These are phyloP conservation scores for Pteronura brasiliensis DNA, from an alignment of 2,113 vertebrate species.

Conservation along the genomic window DNA sequence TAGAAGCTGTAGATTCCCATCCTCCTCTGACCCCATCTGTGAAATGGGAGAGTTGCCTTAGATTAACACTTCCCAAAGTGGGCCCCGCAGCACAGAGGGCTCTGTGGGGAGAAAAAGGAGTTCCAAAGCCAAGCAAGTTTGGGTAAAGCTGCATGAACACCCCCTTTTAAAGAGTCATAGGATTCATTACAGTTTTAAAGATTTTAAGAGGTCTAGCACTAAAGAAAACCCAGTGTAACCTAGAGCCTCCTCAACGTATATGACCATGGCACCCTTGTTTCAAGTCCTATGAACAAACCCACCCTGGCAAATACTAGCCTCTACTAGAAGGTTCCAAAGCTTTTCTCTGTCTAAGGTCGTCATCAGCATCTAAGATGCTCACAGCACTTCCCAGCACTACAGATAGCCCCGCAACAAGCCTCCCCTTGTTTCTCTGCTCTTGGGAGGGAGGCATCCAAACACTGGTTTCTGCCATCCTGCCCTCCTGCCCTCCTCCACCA, in stretches of 20 bases:
- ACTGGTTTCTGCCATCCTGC: not conserved
- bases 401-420: not conserved
- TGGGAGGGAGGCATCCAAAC: not conserved
- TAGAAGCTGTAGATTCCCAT: not conserved
- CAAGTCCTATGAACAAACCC: not conserved
- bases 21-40: not conserved
- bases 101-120: not conserved
- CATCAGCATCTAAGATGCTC: not conserved
- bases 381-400: not conserved
- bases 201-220: not conserved
- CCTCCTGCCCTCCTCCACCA: not conserved
- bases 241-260: not conserved
- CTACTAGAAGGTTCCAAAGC: not conserved
- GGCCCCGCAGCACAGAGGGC: not conserved
- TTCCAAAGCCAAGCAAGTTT: not conserved
- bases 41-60: not conserved
- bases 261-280: not conserved
- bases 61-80: not conserved
- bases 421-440: not conserved
- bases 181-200: not conserved
- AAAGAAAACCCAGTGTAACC: not conserved
- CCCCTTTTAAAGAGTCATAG: not conserved
- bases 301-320: not conserved
- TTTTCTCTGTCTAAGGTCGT: not conserved
- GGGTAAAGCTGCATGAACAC: not conserved